These are phyloP conservation scores for human DNA, from an alignment of 2,113 vertebrate genomes.

Conservation along the genomic window GRCh38 chr3:146984501-146985000, in stretches of 20 bases:
- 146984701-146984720: background rate
- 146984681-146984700: constrained; percentile 8
- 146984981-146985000: background rate
- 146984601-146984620: background rate
- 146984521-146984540: constrained; percentile 6
- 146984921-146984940: background rate
- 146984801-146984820: constrained; percentile 37
- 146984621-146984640: background rate
- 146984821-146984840: background rate
- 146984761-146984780: background rate
- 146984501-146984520: background rate
- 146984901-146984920: background rate
- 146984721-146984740: constrained; percentile 40
- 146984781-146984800: background rate
- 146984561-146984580: constrained; percentile 15
- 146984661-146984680: background rate
- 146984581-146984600: constrained; percentile 49
- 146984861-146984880: background rate
- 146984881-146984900: background rate
- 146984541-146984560: constrained; percentile 14
- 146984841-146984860: background rate
- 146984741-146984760: background rate
- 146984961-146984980: background rate
- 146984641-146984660: background rate
- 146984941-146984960: background rate